Conservation (phyloP, 1,140 invertebrate genomes). For the Cotesia glomerata region DNA sequence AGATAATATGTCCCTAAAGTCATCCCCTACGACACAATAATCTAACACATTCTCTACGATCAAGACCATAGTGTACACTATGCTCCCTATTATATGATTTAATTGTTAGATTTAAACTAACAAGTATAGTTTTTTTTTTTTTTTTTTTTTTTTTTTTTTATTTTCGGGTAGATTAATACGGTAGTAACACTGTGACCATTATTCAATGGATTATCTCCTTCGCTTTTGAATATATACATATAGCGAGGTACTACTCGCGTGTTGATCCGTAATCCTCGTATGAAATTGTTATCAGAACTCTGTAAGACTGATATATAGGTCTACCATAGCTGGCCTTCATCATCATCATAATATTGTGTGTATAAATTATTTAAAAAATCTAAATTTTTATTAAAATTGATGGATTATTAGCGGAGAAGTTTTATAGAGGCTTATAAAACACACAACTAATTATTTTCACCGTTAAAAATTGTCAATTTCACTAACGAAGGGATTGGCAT, state of each 20-base stretch:
- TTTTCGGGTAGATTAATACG: conserved; percentile 48
- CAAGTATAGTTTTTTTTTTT: conserved; percentile 27
- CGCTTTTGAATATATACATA: conserved; percentile 30
- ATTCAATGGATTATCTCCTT: conserved; percentile 52
- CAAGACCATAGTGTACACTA: neutral
- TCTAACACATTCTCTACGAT: neutral
- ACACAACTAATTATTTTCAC: conserved; percentile 8
- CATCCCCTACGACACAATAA: neutral
- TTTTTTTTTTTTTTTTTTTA: conserved; percentile 27
- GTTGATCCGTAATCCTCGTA: conserved; percentile 44
- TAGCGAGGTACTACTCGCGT: conserved; percentile 3
- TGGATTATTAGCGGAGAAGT: neutral
- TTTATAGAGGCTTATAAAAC: neutral
- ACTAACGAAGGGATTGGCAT: conserved; percentile 25
- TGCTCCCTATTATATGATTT: neutral
- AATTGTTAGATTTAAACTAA: neutral
- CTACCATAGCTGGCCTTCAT: conserved; percentile 18
- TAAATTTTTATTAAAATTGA: conserved; percentile 5
- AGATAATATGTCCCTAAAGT: conserved; percentile 38
- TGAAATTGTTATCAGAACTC: conserved; percentile 52
- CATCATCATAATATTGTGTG: neutral
- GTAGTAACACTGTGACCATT: conserved; percentile 48
- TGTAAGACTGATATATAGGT: conserved; percentile 50
- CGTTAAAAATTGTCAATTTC: conserved; percentile 43
- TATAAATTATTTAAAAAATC: neutral